These are phyloP conservation scores for Gymnoscelis rufifasciata DNA, from an alignment of 2,888 invertebrate species.

Conservation along the genomic window DNA sequence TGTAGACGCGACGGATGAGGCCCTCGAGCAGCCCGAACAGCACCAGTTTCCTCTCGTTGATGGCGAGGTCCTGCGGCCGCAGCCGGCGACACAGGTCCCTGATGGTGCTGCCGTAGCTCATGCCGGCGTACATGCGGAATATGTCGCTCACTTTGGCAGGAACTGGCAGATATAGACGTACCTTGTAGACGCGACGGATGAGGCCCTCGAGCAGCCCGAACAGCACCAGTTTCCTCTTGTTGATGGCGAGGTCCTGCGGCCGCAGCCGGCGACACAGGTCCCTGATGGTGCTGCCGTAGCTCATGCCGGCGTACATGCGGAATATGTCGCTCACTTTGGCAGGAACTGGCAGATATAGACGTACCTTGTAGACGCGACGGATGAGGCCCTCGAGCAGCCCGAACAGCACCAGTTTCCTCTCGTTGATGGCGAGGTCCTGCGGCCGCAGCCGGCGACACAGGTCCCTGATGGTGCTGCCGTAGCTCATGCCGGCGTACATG, in stretches of 20 bases:
- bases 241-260: no score
- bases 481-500: constrained; percentile 87
- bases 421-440: constrained; percentile 85
- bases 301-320: constrained; percentile 84
- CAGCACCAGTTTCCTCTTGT: no score
- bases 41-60: no score
- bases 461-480: constrained; percentile 87
- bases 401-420: constrained; percentile 90
- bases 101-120: constrained; percentile 87
- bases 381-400: constrained; percentile 92
- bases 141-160: constrained; percentile 86
- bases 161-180: no score
- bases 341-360: neutral
- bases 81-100: constrained; percentile 82
- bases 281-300: constrained; percentile 86
- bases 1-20: no score
- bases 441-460: constrained; percentile 87
- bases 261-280: constrained; percentile 55
- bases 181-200: no score
- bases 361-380: constrained; percentile 87
- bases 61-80: no score
- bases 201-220: no score
- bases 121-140: constrained; percentile 83
- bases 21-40: no score
- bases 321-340: constrained; percentile 75